A percentile compares a stretch with the other conserved stretches of the same genome.
phyloP scores from a whole-genome alignment of 2,113 vertebrate species.

The Hyaena hyaena region DNA sequence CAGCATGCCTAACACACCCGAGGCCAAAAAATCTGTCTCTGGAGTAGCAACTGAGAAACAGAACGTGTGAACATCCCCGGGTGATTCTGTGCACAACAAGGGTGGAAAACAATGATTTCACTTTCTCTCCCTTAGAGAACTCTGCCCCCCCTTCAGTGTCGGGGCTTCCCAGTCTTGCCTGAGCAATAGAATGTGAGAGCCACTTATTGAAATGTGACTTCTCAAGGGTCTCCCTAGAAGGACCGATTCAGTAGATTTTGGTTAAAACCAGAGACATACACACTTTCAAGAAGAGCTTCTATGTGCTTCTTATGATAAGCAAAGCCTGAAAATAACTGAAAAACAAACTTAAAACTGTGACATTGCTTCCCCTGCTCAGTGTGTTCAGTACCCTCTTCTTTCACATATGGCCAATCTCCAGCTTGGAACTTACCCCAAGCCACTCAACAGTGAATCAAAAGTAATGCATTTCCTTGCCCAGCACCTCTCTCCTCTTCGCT shows the following conservation, averaged over 20 bases:
- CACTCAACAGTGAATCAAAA: background rate
- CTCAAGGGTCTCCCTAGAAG: background rate
- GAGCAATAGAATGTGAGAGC: accelerated
- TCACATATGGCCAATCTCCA: accelerated
- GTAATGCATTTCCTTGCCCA: background rate
- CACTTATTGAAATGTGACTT: background rate
- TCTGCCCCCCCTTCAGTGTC: accelerated
- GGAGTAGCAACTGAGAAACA: background rate
- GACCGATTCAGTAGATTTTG: background rate
- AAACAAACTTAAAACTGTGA: background rate
- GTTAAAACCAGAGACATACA: background rate
- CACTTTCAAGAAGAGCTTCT: background rate
- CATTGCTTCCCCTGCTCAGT: accelerated
- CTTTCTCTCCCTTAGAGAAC: too few species aligned
- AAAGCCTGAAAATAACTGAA: background rate
- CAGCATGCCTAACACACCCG: background rate
- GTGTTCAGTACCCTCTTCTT: accelerated
- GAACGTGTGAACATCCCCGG: accelerated
- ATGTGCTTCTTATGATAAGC: background rate
- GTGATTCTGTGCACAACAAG: accelerated
- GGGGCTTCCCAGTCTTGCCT: background rate
- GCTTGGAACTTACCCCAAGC: background rate
- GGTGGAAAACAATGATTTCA: accelerated
- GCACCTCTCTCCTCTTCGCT: accelerated
- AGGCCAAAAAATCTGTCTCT: background rate